phyloP scores from a whole-genome alignment of 1,140 invertebrate species.

The Bombyx mandarina region DNA sequence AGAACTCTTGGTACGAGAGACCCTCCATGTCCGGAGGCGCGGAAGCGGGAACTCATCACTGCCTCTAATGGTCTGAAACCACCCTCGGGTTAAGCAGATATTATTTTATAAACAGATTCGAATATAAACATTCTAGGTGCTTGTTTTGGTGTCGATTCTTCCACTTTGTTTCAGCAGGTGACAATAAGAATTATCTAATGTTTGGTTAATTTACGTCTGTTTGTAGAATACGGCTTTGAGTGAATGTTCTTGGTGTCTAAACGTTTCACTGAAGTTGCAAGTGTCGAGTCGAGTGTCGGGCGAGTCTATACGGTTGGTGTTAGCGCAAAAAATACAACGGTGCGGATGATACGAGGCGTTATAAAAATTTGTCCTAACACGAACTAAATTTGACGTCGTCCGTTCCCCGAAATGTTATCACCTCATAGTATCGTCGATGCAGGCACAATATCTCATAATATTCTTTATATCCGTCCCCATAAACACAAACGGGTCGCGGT shows the following conservation, averaged over 20 bases:
- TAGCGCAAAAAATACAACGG: background rate
- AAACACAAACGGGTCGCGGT: slow-evolving; percentile 60
- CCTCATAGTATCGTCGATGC: slow-evolving; percentile 56
- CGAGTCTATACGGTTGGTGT: too few species aligned
- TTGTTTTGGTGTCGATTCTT: slow-evolving; percentile 5
- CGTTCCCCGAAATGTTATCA: slow-evolving; percentile 50
- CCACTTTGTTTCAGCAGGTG: background rate
- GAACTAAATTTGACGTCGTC: slow-evolving; percentile 38
- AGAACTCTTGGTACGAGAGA: slow-evolving; percentile 25
- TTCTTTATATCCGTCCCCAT: slow-evolving; percentile 66
- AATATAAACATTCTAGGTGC: slow-evolving; percentile 17
- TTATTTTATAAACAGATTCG: slow-evolving; percentile 29
- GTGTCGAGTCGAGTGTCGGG: too few species aligned
- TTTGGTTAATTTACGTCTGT: too few species aligned
- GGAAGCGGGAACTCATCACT: slow-evolving; percentile 47
- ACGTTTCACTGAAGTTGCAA: too few species aligned
- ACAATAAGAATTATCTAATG: too few species aligned
- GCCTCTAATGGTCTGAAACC: slow-evolving; percentile 38
- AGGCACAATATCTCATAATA: slow-evolving; percentile 66
- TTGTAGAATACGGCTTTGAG: too few species aligned
- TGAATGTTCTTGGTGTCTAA: too few species aligned
- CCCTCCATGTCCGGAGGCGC: slow-evolving; percentile 38
- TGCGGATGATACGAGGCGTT: slow-evolving; percentile 7
- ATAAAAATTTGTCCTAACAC: slow-evolving; percentile 42
- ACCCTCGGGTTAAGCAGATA: slow-evolving; percentile 36